These are phyloP conservation scores for Polyommatus iphigenia DNA, from an alignment of 2,888 invertebrate genomes.

Conservation along the genomic window DNA sequence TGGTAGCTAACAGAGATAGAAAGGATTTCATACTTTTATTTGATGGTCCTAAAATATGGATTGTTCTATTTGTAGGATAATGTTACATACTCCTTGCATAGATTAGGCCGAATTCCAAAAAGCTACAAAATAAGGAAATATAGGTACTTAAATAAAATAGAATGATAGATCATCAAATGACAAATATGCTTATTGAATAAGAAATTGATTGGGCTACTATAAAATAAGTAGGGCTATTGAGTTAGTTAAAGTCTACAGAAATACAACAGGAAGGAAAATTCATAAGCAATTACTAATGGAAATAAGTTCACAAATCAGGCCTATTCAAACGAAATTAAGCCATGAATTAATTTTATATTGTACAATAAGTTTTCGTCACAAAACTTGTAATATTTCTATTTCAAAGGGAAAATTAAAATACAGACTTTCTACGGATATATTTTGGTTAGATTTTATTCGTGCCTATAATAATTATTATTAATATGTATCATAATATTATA, in stretches of 20 bases:
- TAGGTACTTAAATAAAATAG: no score
- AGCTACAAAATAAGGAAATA: neutral
- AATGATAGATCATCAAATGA: neutral
- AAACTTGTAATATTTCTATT: neutral
- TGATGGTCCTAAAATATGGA: no score
- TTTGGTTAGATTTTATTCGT: no score
- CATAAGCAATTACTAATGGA: neutral
- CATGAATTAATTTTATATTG: neutral
- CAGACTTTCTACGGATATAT: neutral
- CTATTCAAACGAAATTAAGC: slow-evolving; percentile 19
- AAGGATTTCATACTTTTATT: no score
- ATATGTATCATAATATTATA: no score
- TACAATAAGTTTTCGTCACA: neutral
- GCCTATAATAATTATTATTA: no score
- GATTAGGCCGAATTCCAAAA: neutral
- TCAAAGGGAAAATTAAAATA: neutral
- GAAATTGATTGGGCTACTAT: neutral
- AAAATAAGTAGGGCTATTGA: neutral
- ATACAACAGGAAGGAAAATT: neutral
- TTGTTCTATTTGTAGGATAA: no score
- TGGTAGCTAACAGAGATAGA: no score
- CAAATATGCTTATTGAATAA: neutral
- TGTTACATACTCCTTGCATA: no score
- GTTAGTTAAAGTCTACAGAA: neutral
- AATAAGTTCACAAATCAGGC: slow-evolving; percentile 16